phyloP scores from a whole-genome alignment of 2,113 vertebrate species.

The Chamaetylas fuelleborni region DNA sequence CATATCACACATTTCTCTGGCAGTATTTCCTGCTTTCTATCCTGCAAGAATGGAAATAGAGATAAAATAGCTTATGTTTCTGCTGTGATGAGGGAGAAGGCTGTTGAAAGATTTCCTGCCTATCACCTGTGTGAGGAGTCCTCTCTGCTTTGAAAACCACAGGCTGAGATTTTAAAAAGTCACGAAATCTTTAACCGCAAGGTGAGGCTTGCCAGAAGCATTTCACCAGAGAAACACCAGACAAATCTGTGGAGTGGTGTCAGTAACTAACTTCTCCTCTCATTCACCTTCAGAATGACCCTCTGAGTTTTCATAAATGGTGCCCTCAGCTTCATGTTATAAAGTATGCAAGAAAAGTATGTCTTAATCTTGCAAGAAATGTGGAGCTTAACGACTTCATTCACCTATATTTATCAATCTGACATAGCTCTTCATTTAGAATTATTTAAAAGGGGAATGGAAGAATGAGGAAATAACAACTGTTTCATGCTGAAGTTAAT shows the following conservation, averaged over 20 bases:
- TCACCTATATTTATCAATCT: background rate
- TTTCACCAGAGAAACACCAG: background rate
- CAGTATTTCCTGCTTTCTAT: background rate
- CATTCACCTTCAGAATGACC: background rate
- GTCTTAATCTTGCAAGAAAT: background rate
- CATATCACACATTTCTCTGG: background rate
- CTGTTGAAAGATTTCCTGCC: background rate
- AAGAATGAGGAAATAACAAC: background rate
- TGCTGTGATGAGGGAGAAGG: background rate
- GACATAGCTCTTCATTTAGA: background rate
- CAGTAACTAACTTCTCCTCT: background rate
- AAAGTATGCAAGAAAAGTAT: background rate
- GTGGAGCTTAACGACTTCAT: background rate
- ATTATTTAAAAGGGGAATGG: background rate
- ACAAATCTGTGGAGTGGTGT: background rate
- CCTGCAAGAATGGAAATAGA: background rate
- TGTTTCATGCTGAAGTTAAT: background rate
- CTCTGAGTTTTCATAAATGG: background rate
- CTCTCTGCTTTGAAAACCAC: background rate
- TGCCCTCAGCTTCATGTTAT: background rate
- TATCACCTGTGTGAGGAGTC: background rate
- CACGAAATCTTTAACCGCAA: background rate
- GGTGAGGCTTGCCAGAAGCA: background rate
- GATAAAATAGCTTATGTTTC: slow-evolving; percentile 7
- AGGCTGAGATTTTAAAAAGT: background rate